phyloP scores from a whole-genome alignment of 2,113 vertebrate genomes.

The Tenrec ecaudatus region DNA sequence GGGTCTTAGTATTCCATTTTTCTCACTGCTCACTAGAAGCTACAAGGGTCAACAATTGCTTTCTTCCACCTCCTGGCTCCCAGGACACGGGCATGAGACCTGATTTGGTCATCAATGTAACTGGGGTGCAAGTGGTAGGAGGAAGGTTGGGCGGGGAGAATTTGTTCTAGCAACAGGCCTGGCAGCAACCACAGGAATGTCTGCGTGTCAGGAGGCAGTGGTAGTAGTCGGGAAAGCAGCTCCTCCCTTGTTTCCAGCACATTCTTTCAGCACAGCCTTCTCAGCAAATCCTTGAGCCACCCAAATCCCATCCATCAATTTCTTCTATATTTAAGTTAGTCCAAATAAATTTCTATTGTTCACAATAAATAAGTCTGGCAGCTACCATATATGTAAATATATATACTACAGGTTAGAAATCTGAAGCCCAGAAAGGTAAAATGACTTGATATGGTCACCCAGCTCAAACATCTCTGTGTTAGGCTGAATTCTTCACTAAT shows the following conservation, averaged over 20 bases:
- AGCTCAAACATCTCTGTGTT: too few relatives aligned
- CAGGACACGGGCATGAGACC: neutral
- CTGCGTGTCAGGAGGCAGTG: neutral
- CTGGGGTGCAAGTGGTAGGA: neutral
- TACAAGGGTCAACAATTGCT: neutral
- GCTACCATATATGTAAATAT: neutral
- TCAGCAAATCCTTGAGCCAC: neutral
- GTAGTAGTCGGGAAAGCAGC: neutral
- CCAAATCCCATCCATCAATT: constrained; percentile 1
- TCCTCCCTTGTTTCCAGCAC: neutral
- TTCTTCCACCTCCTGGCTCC: neutral
- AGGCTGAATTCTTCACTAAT: too few relatives aligned
- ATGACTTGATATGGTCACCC: neutral
- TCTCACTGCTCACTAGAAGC: neutral
- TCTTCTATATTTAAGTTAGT: neutral
- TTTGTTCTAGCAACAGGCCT: too few relatives aligned
- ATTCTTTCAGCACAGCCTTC: neutral
- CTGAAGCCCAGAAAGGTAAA: constrained; percentile 11
- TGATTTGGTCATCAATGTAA: neutral
- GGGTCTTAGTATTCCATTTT: neutral
- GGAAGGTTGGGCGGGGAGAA: neutral
- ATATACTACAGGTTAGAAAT: neutral
- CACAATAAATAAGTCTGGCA: neutral
- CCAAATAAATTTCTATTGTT: neutral
- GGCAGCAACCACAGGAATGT: neutral